Base-by-base conservation (phyloP, 2,888 invertebrate species). In the Melieria omissa region DNA sequence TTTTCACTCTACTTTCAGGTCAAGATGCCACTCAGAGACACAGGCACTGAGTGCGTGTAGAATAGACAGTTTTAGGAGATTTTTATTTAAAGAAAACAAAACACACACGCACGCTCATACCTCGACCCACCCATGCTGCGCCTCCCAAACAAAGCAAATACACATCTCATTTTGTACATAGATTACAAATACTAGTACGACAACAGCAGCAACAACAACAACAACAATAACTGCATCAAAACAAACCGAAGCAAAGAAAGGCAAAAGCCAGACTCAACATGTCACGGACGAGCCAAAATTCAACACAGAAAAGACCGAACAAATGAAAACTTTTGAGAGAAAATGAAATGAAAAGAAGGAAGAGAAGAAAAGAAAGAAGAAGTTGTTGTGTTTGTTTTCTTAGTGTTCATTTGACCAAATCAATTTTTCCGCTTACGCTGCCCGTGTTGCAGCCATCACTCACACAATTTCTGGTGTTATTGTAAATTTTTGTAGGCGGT, bases 11-110 rank as follows among this genome's bases (percentile, higher is more conserved):
- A 85, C 73, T 91, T 90, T 12, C 90, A 95, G 94, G 93, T 93
- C 83, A 92, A 93, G 89, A 92, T 93, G 89, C 95, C 95, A 78
- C 90, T 95, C 86, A 94, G 92, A 82, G 91, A 91, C 87, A 91
- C 92, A 84, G 92, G 93, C 86, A 92, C 92, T 88, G 93, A 93
- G 84, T 93, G 92, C 89, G 93, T 94, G 89, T 94, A 89, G 73
- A 55, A 29, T 61, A 60, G 12, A 61, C 49, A 46, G 61, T 67
- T 58, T 62, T 29, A 47, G 7, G 64, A 42, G 6, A 8, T 49
- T 9, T 42, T n/a, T n/a, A 46, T 60, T 65, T 54, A 69, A 61
- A 69, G 46, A 70, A 58, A 69, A 69, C 14, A 55, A 64, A 52
- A 70, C 8, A 64, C 55, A 65, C 57, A 41, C 58, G 45, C 44